A percentile compares a stretch with the other conserved stretches of the same genome.
Conservation (phyloP, 2,888 invertebrate genomes). For the Salticus scenicus region DNA sequence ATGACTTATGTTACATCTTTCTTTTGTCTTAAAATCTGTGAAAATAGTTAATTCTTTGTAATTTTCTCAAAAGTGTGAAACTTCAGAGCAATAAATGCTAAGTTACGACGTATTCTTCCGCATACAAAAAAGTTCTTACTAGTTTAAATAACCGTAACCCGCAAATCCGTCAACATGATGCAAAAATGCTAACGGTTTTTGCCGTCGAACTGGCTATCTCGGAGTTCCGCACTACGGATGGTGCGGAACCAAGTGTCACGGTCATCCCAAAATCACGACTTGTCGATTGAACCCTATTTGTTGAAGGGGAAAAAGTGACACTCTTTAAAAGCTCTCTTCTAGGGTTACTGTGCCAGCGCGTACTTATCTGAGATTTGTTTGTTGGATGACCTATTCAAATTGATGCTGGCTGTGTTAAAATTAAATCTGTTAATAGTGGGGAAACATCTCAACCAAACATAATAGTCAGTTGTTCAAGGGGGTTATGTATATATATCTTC, state of each 20-base stretch:
- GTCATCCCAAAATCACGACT: neutral
- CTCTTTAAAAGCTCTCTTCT: neutral
- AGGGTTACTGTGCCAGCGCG: constrained; percentile 2
- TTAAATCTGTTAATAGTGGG: no score
- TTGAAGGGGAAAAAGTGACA: neutral
- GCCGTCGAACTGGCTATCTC: neutral
- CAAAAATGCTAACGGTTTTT: neutral
- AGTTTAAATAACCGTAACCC: no score
- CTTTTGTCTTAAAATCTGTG: no score
- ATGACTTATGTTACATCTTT: no score
- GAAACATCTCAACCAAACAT: no score
- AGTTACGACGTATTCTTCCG: neutral
- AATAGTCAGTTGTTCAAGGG: no score
- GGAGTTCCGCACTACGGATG: neutral
- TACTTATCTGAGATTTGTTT: neutral
- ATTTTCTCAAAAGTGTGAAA: no score
- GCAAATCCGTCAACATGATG: neutral
- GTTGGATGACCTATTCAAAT: neutral
- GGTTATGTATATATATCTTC: no score
- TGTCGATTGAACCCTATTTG: neutral
- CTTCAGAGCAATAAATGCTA: neutral
- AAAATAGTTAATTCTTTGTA: no score
- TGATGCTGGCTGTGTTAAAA: no score
- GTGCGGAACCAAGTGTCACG: constrained; percentile 3
- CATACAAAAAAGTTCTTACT: no score